Percentiles rank a stretch among this genome's conserved stretches.
Conservation (phyloP, 2,888 invertebrate genomes). For the Mesodorylaimus sp. region DNA sequence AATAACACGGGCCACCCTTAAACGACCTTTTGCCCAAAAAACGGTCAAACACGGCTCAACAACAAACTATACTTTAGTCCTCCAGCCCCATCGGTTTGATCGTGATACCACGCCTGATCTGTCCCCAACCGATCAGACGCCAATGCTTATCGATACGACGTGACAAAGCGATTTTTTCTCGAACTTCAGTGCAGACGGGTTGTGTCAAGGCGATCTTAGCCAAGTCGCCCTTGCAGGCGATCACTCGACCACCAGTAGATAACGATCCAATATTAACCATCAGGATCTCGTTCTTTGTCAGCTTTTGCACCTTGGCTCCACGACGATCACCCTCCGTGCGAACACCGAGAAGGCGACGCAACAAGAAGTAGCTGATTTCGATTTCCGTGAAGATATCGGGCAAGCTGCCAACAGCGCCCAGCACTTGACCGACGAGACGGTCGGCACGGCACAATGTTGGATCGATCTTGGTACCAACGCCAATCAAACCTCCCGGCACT, state of each 20-base stretch:
- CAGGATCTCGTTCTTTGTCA: constrained; percentile 70
- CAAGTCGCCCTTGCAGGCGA: constrained; percentile 83
- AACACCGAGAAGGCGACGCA: constrained; percentile 85
- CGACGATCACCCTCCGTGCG: constrained; percentile 97
- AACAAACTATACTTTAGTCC: too few species aligned
- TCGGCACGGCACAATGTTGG: constrained; percentile 96
- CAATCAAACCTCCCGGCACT: constrained; percentile 96
- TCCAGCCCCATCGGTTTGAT: constrained; percentile 49
- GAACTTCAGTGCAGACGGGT: constrained; percentile 94
- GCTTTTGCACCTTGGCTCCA: constrained; percentile 85
- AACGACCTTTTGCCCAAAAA: too few species aligned
- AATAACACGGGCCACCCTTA: too few species aligned
- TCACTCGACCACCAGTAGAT: constrained; percentile 85
- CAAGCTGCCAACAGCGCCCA: constrained; percentile 85
- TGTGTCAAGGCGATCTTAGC: constrained; percentile 89
- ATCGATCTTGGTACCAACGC: constrained; percentile 95
- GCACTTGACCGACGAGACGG: constrained; percentile 85
- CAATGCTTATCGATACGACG: constrained; percentile 97
- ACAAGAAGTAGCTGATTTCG: constrained; percentile 88
- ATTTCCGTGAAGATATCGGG: constrained; percentile 94
- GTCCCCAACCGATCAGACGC: constrained; percentile 99
- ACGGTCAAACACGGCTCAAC: too few species aligned
- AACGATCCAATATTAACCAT: constrained; percentile 96
- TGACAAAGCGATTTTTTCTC: constrained; percentile 96
- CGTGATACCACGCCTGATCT: constrained; percentile 88